Base-by-base conservation (phyloP, 2,797 vertebrate species). In the Fundulus diaphanus region DNA sequence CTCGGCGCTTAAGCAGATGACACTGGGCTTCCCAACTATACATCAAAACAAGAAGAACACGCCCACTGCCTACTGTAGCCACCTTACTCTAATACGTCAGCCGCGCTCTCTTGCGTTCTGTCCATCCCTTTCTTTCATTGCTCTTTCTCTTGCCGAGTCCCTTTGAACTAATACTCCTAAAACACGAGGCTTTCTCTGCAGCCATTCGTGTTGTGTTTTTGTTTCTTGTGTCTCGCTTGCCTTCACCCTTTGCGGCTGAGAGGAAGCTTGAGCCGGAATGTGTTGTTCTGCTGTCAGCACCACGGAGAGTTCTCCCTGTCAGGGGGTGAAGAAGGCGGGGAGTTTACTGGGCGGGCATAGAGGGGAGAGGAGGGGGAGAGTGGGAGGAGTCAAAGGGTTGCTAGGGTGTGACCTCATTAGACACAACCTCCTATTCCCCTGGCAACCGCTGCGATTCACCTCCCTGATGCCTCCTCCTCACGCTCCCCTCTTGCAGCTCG, bases 1-100 rank as follows among this genome's bases (percentile, higher is more conserved):
- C 93, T 95, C 91, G 94, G 90, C 92, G 96, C 95, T 94, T 94
- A 93, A 95, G 95, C 92, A 94, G 97, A 97, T 98, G 96, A 97
- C 96, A 95, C 96, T 93, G 91, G 94, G 95, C 96, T 96, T 94
- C 94, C 94, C 94, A 95, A 95, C 88, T 86, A 89, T 85, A 92
- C 92, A 93, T 94, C 92, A 95, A 87, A 92, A 95, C 93, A 97
- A 97, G 96, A 96, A 97, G 96, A 96, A 95, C 94, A 90, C 96
- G 96, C 97, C 97, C 90, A 90, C 93, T 84, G 85, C 87, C 88
- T 84, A 82, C 88, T 88, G 87, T 87, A 85, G 85, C 86, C 96
- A 96, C 96, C 96, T 96, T 95, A 89, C 85, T 66, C 85, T 84
- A 76, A 35, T 81, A 51, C 87, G 87, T 94, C 87, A 90, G 85